Evolutionary conservation across 2,113 vertebrate species (phyloP), one percentile per base, ranked within the genome.

Genomic region (Butorides virescens): DNA sequence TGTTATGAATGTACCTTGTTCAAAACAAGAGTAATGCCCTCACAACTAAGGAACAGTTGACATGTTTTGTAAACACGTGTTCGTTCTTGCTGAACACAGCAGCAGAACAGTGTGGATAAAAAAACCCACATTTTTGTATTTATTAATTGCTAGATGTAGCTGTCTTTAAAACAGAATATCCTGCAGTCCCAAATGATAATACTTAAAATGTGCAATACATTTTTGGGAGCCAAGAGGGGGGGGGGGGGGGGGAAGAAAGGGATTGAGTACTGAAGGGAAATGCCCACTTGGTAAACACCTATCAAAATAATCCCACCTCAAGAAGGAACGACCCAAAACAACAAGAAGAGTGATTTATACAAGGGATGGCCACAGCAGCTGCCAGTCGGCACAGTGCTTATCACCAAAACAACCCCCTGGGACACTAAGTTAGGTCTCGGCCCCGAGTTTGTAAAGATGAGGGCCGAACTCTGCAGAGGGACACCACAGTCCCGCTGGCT

Each of bases 231-330:
- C 11, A 21, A 44, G 14, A 42, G 14, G 42, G 13, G 13, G 42
- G 13, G 42, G 13, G 3, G 4, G 3, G 3, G 7, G 17, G 18
- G 8, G 5, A 3, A 70, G 14, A 13, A 68, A 71, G 10, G 14
- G 20, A 70, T 14, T 10, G 44, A 22, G 12, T 50, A 20, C 6
- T 50, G 20, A 58, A 59, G 36, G 25, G 42, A 62, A 81, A 58
- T 30, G 7, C 7, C 15, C 3, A 5, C 39, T 19, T 61, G 0
- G 0, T 15, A n/a, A n/a, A 49, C 1, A 11, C n/a, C 15, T 6
- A 4, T 21, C 16, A 29, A 12, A 80, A 71, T 22, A 88, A 71
- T 15, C 16, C 13, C 25, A n/a, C 1, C 1, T 47, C 34, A 87
- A 71, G 42, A 80, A 55, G 25, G 15, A 55, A 46, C 0, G 2